Conservation (phyloP, 2,797 vertebrate genomes). For the Dicrostonyx torquatus region DNA sequence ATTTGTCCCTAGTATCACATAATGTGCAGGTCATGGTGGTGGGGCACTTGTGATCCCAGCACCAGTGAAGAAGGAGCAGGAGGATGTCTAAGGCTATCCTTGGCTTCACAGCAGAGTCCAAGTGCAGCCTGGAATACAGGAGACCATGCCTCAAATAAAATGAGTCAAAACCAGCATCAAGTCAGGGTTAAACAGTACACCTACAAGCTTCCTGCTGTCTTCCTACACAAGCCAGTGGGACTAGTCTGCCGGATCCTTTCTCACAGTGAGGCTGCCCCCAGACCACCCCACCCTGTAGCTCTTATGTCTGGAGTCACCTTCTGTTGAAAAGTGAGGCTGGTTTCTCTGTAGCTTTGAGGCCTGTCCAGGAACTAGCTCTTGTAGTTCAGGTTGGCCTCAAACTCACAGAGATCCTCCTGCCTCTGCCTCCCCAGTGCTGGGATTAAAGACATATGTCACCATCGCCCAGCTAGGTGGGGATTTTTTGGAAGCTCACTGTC, state of each 20-base stretch:
- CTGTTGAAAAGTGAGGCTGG: neutral
- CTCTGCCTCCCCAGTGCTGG: no score
- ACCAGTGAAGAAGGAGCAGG: no score
- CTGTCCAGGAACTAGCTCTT: no score
- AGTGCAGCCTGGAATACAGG: neutral
- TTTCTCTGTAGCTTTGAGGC: no score
- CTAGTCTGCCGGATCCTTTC: neutral
- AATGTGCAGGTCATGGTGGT: neutral
- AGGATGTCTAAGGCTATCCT: neutral
- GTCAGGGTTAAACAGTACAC: neutral
- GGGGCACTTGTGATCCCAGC: neutral
- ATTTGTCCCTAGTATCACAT: neutral
- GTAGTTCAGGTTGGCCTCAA: no score
- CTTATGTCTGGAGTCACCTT: neutral
- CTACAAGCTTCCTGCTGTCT: neutral
- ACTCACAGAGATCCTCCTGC: no score
- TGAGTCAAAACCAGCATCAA: neutral
- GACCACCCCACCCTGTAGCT: neutral
- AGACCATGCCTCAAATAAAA: neutral
- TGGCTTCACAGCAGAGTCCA: neutral
- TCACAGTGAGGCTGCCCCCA: neutral
- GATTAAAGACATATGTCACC: no score
- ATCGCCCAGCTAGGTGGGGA: neutral
- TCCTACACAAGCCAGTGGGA: neutral
- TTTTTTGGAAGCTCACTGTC: neutral